These are phyloP conservation scores for Vidua macroura DNA, from an alignment of 2,113 vertebrate genomes.

Conservation along the genomic window DNA sequence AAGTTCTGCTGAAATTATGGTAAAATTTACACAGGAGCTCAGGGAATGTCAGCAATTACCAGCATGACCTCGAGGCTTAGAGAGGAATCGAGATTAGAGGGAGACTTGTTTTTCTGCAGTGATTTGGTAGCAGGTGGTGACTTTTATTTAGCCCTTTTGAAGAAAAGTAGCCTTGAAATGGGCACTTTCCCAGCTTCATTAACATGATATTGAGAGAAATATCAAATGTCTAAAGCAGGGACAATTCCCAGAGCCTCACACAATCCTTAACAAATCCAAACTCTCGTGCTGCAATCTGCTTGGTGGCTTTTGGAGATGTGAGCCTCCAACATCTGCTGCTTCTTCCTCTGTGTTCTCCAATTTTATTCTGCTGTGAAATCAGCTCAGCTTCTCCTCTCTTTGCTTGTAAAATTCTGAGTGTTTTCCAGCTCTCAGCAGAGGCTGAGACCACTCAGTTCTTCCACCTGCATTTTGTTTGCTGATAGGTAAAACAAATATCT, in stretches of 20 bases:
- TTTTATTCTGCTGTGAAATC: background rate
- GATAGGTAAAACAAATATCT: background rate
- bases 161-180: constrained; percentile 10
- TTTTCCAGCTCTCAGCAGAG: background rate
- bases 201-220: background rate
- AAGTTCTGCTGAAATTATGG: background rate
- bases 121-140: constrained; percentile 37
- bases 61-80: background rate
- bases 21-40: background rate
- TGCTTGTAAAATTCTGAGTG: background rate
- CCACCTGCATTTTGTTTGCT: background rate
- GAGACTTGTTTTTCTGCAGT: constrained; percentile 6
- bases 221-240: background rate
- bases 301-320: background rate
- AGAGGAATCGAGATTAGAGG: background rate
- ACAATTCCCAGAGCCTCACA: background rate
- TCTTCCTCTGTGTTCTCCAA: background rate
- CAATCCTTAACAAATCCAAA: background rate
- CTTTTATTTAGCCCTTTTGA: constrained; percentile 48
- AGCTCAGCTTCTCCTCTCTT: background rate
- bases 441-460: background rate
- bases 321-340: background rate
- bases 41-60: background rate
- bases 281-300: background rate
- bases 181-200: constrained; percentile 17